Base-by-base conservation (phyloP, 2,797 vertebrate genomes). In the Artibeus lituratus region DNA sequence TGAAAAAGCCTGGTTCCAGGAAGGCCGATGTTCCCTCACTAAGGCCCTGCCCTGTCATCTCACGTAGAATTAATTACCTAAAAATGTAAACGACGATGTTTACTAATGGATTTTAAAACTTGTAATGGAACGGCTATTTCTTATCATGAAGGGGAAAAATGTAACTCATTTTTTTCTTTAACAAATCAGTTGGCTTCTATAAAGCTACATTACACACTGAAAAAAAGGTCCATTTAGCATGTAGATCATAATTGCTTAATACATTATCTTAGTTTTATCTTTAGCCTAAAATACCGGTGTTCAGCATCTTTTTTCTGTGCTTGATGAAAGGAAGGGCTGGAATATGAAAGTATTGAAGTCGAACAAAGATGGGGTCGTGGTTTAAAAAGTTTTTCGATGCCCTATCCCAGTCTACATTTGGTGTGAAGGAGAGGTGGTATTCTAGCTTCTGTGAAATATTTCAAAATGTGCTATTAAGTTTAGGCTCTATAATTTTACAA, bases 41-140 rank as follows among this genome's bases (percentile, higher is more conserved):
- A 0, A 82, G 90, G 39, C 81, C 92, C 95, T 88, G 65, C 51
- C 90, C 82, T 97, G 82, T 97, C 94, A 94, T 72, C 69, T 47
- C 44, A 70, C 35, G 3, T 57, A 94, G 94, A 95, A 97, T 97
- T 82, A 97, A 87, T 95, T 96, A 92, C 77, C 84, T 21, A 47
- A 65, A 96, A 96, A 84, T 2, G 29, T 91, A 97, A 97, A 96
- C 96, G 92, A 16, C 2, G 0, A 9, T 96, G 93, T 98, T 97
- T 96, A 97, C 93, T 86, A 95, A 89, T 95, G 95, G 92, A 90
- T 90, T 97, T 96, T 78, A 94, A 97, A 93, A 93, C 62, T 85
- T 92, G n/a, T 70, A 88, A 85, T 89, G 95, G 70, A 80, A 67
- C 32, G 82, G 77, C 69, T 92, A 73, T 90, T 97, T 37, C 67